These are phyloP conservation scores for Fissipunctia ypsillon DNA, from an alignment of 2,888 invertebrate species.

Conservation along the genomic window DNA sequence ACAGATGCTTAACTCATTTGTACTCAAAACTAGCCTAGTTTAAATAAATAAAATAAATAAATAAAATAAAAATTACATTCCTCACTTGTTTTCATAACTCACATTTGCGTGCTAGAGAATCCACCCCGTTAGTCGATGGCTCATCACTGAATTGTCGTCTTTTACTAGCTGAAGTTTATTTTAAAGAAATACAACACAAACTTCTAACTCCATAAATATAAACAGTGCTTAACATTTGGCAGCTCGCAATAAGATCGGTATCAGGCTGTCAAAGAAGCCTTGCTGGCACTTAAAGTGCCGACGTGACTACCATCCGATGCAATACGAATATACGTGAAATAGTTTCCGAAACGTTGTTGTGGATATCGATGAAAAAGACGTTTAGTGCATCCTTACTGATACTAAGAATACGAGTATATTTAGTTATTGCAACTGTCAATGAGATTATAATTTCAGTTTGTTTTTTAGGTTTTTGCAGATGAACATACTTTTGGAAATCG, in stretches of 20 bases:
- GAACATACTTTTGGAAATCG: no score
- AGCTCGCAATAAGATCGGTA: conserved; percentile 57
- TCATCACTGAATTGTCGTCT: not conserved
- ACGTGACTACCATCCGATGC: conserved; percentile 57
- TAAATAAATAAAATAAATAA: no score
- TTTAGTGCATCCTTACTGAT: conserved; percentile 5
- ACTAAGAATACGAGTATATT: no score
- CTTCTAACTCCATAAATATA: conserved; percentile 35
- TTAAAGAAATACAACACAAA: conserved; percentile 5
- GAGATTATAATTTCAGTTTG: no score
- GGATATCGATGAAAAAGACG: conserved; percentile 5
- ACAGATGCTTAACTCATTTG: no score
- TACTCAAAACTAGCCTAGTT: no score
- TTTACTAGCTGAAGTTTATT: not conserved
- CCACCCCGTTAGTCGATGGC: not conserved
- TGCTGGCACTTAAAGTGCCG: conserved; percentile 55
- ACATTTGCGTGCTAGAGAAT: not conserved
- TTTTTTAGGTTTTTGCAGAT: no score
- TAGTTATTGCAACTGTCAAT: no score
- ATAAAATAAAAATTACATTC: no score
- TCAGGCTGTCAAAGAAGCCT: conserved; percentile 52
- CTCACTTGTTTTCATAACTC: no score
- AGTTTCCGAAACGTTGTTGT: not conserved
- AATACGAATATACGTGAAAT: conserved; percentile 26
- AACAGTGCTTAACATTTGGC: conserved; percentile 47